phyloP scores from a whole-genome alignment of 2,888 invertebrate genomes.

The Xestia sexstrigata region DNA sequence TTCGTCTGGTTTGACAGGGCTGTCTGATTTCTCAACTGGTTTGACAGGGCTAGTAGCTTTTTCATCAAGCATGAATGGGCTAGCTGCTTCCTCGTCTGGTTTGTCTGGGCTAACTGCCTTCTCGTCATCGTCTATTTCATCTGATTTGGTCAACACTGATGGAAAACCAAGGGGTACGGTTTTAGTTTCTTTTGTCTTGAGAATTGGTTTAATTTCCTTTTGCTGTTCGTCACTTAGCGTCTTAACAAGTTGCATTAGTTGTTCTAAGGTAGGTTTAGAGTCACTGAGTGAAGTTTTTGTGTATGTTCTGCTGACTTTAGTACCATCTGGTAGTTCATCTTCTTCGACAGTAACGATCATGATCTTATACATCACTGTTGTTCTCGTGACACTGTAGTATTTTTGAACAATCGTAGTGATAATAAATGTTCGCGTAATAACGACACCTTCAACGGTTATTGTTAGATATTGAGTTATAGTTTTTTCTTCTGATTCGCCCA shows the following conservation, averaged over 20 bases:
- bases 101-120: slow-evolving; percentile 16
- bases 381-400: slow-evolving; percentile 45
- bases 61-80: not conserved
- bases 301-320: slow-evolving; percentile 43
- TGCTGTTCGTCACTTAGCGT: not conserved
- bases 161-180: not conserved
- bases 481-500: slow-evolving; percentile 53
- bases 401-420: slow-evolving; percentile 57
- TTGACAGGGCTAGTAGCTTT: slow-evolving; percentile 20
- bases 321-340: slow-evolving; percentile 60
- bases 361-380: slow-evolving; percentile 49
- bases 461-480: slow-evolving; percentile 43
- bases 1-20: not conserved
- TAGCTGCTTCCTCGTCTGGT: not conserved
- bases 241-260: slow-evolving; percentile 35
- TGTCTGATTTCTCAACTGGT: slow-evolving; percentile 4
- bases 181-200: slow-evolving; percentile 2
- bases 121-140: slow-evolving; percentile 18
- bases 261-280: slow-evolving; percentile 46
- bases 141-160: slow-evolving; percentile 3
- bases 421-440: slow-evolving; percentile 49
- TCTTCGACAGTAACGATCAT: slow-evolving; percentile 52
- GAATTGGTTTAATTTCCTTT: not conserved
- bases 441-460: slow-evolving; percentile 46
- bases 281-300: slow-evolving; percentile 44